Evolutionary conservation across 1,140 invertebrate genomes (phyloP).

Genomic region (Drosophila bocqueti): DNA sequence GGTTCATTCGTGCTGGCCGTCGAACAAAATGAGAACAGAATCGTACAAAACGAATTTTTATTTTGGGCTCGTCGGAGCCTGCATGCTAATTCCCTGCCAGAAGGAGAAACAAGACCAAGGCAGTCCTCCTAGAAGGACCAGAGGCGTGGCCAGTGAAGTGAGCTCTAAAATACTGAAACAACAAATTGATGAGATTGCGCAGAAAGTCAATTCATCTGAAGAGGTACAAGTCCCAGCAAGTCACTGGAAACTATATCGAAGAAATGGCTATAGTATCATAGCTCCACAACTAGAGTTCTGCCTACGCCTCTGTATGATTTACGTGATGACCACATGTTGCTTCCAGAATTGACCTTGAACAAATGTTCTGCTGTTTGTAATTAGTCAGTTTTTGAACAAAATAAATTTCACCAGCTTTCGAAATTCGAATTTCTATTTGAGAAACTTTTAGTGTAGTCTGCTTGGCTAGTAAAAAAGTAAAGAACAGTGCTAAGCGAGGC

Average conservation of each 20-base stretch:
- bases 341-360: constrained; percentile 20
- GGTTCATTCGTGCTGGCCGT: constrained; percentile 64
- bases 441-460: too few species aligned
- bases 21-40: constrained; percentile 52
- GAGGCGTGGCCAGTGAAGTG: constrained; percentile 16
- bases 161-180: constrained; percentile 12
- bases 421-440: background rate
- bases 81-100: constrained; percentile 46
- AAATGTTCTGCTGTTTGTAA: constrained; percentile 2
- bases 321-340: constrained; percentile 20
- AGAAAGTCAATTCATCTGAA: background rate
- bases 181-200: background rate
- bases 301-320: constrained; percentile 8
- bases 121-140: constrained; percentile 15
- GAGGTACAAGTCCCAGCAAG: background rate
- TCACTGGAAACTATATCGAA: background rate
- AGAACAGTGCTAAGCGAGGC: background rate
- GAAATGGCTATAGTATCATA: background rate
- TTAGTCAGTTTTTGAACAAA: constrained; percentile 15
- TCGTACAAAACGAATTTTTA: constrained; percentile 50
- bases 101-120: background rate
- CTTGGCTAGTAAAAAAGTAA: background rate
- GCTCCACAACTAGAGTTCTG: background rate
- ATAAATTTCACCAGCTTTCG: constrained; percentile 21
- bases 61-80: constrained; percentile 29